These are phyloP conservation scores for Sebastes schlegelii DNA, from an alignment of 2,113 vertebrate species.

Conservation along the genomic window DNA sequence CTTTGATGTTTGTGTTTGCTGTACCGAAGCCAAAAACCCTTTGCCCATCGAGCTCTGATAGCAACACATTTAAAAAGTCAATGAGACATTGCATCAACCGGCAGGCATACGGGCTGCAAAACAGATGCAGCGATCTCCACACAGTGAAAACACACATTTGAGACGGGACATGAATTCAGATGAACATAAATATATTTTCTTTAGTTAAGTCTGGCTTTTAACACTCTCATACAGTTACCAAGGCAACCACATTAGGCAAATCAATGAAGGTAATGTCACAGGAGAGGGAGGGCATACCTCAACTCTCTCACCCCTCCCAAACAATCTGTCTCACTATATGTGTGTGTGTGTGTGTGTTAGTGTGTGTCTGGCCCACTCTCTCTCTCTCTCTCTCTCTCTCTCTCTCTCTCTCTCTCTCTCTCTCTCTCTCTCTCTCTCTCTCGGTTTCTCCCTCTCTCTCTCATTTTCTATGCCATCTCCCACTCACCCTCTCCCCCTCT, in stretches of 20 bases:
- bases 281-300: conserved; percentile 81
- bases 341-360: conserved; percentile 10
- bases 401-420: conserved; percentile 20
- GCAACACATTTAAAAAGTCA: conserved; percentile 53
- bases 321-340: conserved; percentile 39
- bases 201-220: conserved; percentile 78
- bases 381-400: conserved; percentile 11
- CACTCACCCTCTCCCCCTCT: conserved; percentile 40
- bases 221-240: conserved; percentile 81
- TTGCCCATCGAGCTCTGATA: conserved; percentile 7
- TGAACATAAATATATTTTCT: conserved; percentile 45
- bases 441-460: conserved; percentile 4
- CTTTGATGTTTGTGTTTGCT: conserved; percentile 2
- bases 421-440: conserved; percentile 17
- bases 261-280: conserved; percentile 88
- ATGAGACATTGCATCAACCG: conserved; percentile 48
- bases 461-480: conserved; percentile 50
- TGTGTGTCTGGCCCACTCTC: neutral
- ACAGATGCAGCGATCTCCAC: conserved; percentile 3
- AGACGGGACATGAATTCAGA: conserved; percentile 22
- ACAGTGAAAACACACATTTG: conserved; percentile 27
- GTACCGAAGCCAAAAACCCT: conserved; percentile 5
- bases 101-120: conserved; percentile 23
- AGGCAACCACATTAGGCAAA: conserved; percentile 89
- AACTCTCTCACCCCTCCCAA: conserved; percentile 46